A percentile compares a stretch with the other conserved stretches of the same genome.
Evolutionary conservation across 2,888 invertebrate genomes (phyloP).

Genomic region (Chrysotoxum bicinctum): DNA sequence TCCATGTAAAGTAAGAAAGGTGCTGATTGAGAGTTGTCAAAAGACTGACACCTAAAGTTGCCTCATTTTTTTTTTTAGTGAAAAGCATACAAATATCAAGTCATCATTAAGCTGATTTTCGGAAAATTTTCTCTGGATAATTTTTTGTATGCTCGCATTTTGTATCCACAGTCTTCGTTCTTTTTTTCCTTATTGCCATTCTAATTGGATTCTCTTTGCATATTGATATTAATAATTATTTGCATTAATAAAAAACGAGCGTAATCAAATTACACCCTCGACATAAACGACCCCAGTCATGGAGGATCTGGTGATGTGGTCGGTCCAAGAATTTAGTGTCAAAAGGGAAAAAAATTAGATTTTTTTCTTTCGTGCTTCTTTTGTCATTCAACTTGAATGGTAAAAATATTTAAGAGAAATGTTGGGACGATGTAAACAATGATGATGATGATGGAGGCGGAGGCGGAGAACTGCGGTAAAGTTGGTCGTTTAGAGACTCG

Average conservation of each 20-base stretch:
- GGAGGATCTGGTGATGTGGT: not conserved
- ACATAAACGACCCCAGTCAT: not conserved
- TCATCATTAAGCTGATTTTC: conserved; percentile 62
- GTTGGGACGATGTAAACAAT: not conserved
- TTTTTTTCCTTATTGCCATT: not conserved
- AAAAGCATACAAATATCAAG: conserved; percentile 35
- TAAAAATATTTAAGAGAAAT: not conserved
- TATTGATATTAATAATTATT: conserved; percentile 58
- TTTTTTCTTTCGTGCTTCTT: not conserved
- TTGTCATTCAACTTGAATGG: not conserved
- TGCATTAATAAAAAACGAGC: conserved; percentile 52
- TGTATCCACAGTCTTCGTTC: not conserved
- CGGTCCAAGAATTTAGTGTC: not conserved
- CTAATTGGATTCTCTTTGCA: conserved; percentile 58
- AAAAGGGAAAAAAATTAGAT: not conserved
- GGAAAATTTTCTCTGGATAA: not conserved
- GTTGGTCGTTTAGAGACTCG: conserved; percentile 48
- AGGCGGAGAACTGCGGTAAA: conserved; percentile 23
- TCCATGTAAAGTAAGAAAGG: conserved; percentile 6
- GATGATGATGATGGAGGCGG: conserved; percentile 37
- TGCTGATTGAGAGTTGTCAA: conserved; percentile 24
- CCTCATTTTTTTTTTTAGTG: not conserved
- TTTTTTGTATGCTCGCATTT: not conserved
- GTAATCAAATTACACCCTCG: conserved; percentile 57
- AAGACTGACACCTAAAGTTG: conserved; percentile 5